Base-by-base conservation (phyloP, 2,797 vertebrate genomes). In the Mastacembelus armatus region DNA sequence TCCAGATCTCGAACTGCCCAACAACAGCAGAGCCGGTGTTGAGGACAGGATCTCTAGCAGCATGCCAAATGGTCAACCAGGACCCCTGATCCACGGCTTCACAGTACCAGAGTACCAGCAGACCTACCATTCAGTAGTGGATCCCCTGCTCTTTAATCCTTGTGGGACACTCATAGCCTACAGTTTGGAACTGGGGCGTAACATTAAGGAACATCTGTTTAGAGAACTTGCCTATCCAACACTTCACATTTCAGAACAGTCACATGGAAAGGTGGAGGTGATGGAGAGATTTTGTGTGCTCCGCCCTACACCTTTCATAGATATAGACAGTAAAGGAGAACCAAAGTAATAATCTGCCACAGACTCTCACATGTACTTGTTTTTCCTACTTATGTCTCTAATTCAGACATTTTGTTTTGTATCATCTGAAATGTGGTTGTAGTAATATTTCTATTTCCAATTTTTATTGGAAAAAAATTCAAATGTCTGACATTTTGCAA, bases 141-240 rank as follows among this genome's bases (percentile, higher is more conserved):
- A 93, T 64, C 89, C 90, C 0, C 78, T 92, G 79, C 87, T 93
- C 50, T 58, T 74, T 33, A 83, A 55, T 11, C 70, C 86, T 11
- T 73, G 71, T 0, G 84, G 90, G 39, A 83, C 77, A 48, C 77
- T 66, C 3, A 21, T 30, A 45, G 66, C 74, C 64, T 91, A 92
- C 80, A 92, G 84, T 39, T 29, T 89, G 81, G 70, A 91, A 75
- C 80, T 92, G 65, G 93, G 91, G 27, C 81, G 88, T 6, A 62
- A 70, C 56, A 86, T 93, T 61, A 93, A 94, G 50, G 88, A 91
- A 10, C 86, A 68, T 50, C 80, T 91, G 33, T 89, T 91, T 44
- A 32, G 60, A 36, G 85, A 87, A 77, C 74, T 92, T 50, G 81
- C 87, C 43, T 92, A 90, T 63, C 90, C 88, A 0, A 81, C 40